phyloP scores from a whole-genome alignment of 2,797 vertebrate genomes.

The Poecilia gillii region DNA sequence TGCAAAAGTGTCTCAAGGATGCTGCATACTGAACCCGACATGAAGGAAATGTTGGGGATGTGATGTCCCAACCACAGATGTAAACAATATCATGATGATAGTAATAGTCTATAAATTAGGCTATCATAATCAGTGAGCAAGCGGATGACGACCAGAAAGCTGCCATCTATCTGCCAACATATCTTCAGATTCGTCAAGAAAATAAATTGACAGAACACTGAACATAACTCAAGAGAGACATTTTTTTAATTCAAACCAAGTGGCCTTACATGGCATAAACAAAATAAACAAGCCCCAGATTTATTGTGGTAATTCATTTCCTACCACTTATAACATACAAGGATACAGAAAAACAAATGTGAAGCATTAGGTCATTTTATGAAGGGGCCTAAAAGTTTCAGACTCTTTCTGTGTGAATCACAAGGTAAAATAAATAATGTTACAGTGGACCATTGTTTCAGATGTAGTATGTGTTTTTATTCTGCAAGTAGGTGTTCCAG shows the following conservation, averaged over 20 bases:
- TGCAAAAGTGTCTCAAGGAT: slow-evolving; percentile 67
- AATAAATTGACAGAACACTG: background rate
- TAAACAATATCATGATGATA: slow-evolving; percentile 43
- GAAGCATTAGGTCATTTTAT: background rate
- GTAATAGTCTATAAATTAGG: slow-evolving; percentile 35
- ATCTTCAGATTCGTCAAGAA: slow-evolving; percentile 18
- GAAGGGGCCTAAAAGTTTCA: background rate
- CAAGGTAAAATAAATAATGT: background rate
- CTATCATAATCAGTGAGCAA: slow-evolving; percentile 25
- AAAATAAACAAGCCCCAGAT: slow-evolving; percentile 14
- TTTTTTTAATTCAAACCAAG: slow-evolving; percentile 14
- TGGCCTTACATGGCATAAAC: background rate
- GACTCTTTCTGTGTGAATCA: background rate
- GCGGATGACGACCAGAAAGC: slow-evolving; percentile 20
- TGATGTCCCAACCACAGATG: slow-evolving; percentile 56
- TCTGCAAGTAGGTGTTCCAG: background rate
- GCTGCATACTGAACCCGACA: slow-evolving; percentile 63
- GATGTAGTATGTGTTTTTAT: background rate
- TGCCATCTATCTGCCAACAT: slow-evolving; percentile 10
- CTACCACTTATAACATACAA: background rate
- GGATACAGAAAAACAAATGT: background rate
- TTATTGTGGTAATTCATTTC: slow-evolving; percentile 17
- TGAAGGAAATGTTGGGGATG: slow-evolving; percentile 61
- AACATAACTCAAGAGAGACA: slow-evolving; percentile 4
- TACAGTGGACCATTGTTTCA: background rate